Evolutionary conservation across 1,140 invertebrate genomes (phyloP).

Genomic region (Contarinia nasturtii): DNA sequence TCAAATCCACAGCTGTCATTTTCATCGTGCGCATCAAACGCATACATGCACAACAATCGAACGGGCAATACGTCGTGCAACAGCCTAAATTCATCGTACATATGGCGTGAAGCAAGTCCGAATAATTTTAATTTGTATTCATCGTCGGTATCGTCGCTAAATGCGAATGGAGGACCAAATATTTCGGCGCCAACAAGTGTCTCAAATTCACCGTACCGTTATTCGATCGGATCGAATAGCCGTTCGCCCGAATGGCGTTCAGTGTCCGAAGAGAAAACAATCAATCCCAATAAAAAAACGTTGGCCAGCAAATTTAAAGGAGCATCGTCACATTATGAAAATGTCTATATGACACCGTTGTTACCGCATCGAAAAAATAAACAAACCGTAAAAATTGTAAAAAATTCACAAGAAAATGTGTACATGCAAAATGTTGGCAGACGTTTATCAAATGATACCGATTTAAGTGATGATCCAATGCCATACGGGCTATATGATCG

Average conservation of each 20-base stretch:
- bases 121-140: slow-evolving; percentile 24
- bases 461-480: neutral
- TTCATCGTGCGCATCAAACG: slow-evolving; percentile 10
- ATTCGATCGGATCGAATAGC: slow-evolving; percentile 1
- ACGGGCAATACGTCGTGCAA: slow-evolving; percentile 14
- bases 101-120: slow-evolving; percentile 23
- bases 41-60: slow-evolving; percentile 6
- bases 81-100: slow-evolving; percentile 22
- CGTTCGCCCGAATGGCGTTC: slow-evolving; percentile 13
- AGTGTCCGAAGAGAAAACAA: slow-evolving; percentile 18
- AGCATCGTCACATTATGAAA: slow-evolving; percentile 11
- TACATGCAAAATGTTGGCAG: slow-evolving; percentile 2
- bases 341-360: slow-evolving; percentile 20
- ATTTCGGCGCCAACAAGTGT: neutral
- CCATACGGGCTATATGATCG: slow-evolving; percentile 15
- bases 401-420: slow-evolving; percentile 7
- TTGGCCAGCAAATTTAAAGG: neutral
- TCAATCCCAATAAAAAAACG: slow-evolving; percentile 11
- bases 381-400: slow-evolving; percentile 2
- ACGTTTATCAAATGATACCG: neutral
- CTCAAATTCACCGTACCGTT: neutral
- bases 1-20: slow-evolving; percentile 23
- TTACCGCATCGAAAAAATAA: slow-evolving; percentile 19
- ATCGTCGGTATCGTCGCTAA: slow-evolving; percentile 18
- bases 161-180: slow-evolving; percentile 4